phyloP scores from a whole-genome alignment of 2,113 vertebrate genomes.

The Oreochromis spilurus region DNA sequence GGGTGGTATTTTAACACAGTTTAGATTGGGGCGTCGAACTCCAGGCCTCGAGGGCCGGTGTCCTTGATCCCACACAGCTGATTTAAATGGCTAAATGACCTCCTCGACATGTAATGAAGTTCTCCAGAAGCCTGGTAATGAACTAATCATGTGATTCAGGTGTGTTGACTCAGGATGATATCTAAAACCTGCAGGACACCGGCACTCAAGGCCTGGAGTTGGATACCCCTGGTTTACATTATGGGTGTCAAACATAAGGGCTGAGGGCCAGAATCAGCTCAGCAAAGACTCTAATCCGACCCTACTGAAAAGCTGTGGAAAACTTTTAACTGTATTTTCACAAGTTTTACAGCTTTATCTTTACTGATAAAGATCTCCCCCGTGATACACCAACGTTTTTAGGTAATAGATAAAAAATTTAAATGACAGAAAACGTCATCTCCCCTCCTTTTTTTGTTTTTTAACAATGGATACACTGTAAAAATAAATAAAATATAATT shows the following conservation, averaged over 20 bases:
- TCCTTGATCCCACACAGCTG: not conserved
- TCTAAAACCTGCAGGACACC: not conserved
- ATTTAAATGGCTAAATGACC: accelerated
- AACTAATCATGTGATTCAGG: not conserved
- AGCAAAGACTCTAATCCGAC: not conserved
- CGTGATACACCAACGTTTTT: not conserved
- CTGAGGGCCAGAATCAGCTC: accelerated
- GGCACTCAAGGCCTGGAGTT: not conserved
- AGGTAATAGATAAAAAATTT: not conserved
- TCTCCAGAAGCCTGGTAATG: not conserved
- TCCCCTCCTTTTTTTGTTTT: not conserved
- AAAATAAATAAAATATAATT: not conserved
- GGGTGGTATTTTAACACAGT: not conserved
- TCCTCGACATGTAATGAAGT: accelerated
- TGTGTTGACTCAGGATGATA: not conserved
- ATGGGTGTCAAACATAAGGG: not conserved
- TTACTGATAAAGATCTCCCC: not conserved
- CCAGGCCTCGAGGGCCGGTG: not conserved
- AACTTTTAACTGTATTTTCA: not conserved
- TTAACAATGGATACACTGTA: not conserved
- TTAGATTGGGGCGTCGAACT: not conserved
- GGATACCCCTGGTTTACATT: not conserved
- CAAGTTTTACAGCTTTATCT: accelerated
- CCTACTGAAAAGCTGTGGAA: not conserved
- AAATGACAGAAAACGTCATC: accelerated